Evolutionary conservation across 2,888 invertebrate genomes (phyloP), one percentile per base, ranked within the genome.

Genomic region (Epirrhoe tristata): DNA sequence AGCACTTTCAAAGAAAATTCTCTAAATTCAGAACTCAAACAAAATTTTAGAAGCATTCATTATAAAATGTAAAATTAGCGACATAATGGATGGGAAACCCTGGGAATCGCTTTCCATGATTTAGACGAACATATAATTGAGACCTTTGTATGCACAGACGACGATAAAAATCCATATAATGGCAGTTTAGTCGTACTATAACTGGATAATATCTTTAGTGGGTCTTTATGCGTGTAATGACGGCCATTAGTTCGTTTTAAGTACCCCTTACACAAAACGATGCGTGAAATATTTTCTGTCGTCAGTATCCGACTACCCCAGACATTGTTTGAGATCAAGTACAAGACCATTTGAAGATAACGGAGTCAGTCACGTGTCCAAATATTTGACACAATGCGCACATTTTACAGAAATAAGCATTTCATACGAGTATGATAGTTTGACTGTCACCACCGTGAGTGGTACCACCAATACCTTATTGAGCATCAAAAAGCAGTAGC

Each of bases 141-240:
- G 69, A 67, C 63, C 69, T 74, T 74, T 69, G 74, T 72, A 74
- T 72, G 72, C 72, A 71, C 66, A 69, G 64, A 63, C 61, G 64
- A 58, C 69, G 58, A 69, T 71, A 72, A 74, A 71, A 70, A 66
- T 66, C 46, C 63, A 34, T 63, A 69, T 58, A 31, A 68, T 58
- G 58, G 54, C 58, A 58, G 51, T 65, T 65, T 58, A 55, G 58
- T 58, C 55, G 58, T 62, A 62, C 62, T 58, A 58, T 62, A 62
- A 50, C 58, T 53, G 52, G 61, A 54, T 61, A 57, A 59, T 56
- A 67, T 67, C 55, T 59, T 16, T 55, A 52, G 63, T 56, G 58
- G 51, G 55, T 34, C 53, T 63, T 67, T 67, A 63, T 67, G 63
- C 51, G 34, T 54, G 55, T 58, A 43, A 58, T 67, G 62, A 51